Evolutionary conservation across 2,113 vertebrate genomes (phyloP).

Genomic region (Heloderma charlesbogerti): DNA sequence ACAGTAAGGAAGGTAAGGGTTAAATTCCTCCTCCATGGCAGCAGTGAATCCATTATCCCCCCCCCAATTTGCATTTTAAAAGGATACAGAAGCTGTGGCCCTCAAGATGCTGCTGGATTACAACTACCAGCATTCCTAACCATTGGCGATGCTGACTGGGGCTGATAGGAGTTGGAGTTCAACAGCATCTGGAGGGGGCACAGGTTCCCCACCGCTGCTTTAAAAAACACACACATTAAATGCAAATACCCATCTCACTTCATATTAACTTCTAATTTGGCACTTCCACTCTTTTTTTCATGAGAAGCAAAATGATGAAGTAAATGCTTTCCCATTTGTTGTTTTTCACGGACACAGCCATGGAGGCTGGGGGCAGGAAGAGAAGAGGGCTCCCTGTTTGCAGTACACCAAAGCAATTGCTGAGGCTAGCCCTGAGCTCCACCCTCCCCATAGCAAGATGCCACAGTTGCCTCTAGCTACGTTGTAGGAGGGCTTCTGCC

Average conservation of each 20-base stretch:
- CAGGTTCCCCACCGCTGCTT: too few relatives aligned
- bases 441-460: background rate
- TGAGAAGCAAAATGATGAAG: background rate
- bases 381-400: background rate
- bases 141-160: too few relatives aligned
- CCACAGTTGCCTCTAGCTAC: background rate
- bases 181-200: too few relatives aligned
- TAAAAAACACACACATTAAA: background rate
- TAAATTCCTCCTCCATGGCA: too few relatives aligned
- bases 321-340: background rate
- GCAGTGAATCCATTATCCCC: background rate
- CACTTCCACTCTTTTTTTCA: background rate
- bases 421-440: too few relatives aligned
- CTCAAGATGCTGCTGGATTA: too few relatives aligned
- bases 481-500: background rate
- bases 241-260: background rate
- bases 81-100: too few relatives aligned
- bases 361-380: background rate
- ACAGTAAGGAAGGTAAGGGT: background rate
- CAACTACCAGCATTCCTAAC: too few relatives aligned
- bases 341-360: background rate
- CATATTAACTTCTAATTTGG: background rate
- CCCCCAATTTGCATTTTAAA: background rate
- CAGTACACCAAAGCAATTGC: background rate
- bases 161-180: too few relatives aligned